Conservation (phyloP, 2,888 invertebrate genomes). For the Teleiodes luculella region DNA sequence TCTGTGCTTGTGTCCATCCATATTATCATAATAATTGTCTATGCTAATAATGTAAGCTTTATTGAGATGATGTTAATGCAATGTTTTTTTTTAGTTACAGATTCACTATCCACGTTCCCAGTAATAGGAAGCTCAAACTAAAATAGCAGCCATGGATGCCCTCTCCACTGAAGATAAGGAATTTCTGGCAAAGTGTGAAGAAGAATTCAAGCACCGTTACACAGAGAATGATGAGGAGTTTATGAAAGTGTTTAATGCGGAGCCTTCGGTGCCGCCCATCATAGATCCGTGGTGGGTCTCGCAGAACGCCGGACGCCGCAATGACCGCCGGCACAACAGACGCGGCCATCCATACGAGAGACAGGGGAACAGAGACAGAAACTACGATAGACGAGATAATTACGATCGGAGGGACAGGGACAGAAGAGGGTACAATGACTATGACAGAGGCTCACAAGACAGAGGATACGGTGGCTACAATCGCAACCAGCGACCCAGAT, state of each 20-base stretch:
- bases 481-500: slow-evolving; percentile 32
- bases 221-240: slow-evolving; percentile 82
- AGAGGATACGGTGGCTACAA: slow-evolving; percentile 25
- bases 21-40: neutral
- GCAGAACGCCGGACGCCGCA: slow-evolving; percentile 44
- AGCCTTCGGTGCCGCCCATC: slow-evolving; percentile 75
- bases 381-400: slow-evolving; percentile 23
- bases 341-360: slow-evolving; percentile 40
- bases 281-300: slow-evolving; percentile 76
- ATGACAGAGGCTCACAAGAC: slow-evolving; percentile 29
- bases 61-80: too few relatives aligned
- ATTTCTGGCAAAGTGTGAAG: slow-evolving; percentile 81
- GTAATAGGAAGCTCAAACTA: slow-evolving; percentile 20
- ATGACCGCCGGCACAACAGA: slow-evolving; percentile 48
- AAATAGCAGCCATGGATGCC: slow-evolving; percentile 41
- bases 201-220: slow-evolving; percentile 79
- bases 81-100: slow-evolving; percentile 42
- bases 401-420: slow-evolving; percentile 23
- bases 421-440: slow-evolving; percentile 27
- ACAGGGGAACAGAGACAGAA: slow-evolving; percentile 31
- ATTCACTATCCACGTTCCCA: slow-evolving; percentile 41
- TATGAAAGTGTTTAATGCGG: slow-evolving; percentile 65
- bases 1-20: neutral
- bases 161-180: slow-evolving; percentile 78
- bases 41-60: too few relatives aligned